These are phyloP conservation scores for Sturnus vulgaris DNA, from an alignment of 2,113 vertebrate genomes.

Conservation along the genomic window DNA sequence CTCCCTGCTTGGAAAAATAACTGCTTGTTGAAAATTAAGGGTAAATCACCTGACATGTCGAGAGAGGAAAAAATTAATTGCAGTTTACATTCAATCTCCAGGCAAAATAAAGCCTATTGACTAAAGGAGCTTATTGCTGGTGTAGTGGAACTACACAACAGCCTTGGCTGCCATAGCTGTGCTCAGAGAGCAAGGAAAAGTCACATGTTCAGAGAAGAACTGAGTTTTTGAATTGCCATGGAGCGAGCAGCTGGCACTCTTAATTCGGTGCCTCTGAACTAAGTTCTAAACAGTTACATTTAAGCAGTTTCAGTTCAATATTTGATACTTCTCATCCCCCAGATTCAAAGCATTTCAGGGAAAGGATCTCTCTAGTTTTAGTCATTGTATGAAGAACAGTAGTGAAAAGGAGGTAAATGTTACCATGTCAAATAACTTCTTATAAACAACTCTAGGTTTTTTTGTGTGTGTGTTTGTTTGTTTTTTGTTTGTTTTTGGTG, in stretches of 20 bases:
- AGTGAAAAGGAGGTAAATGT: neutral
- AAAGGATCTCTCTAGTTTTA: neutral
- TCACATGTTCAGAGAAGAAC: neutral
- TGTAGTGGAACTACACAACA: fast-evolving
- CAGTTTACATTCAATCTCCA: neutral
- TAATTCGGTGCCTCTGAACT: neutral
- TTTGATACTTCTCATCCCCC: neutral
- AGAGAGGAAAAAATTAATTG: neutral
- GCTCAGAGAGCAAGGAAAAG: fast-evolving
- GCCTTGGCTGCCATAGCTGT: neutral
- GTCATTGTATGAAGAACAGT: neutral
- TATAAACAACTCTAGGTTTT: neutral
- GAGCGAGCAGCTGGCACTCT: neutral
- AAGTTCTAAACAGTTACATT: neutral
- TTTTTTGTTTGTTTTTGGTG: no score
- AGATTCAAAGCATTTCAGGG: neutral
- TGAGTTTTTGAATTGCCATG: neutral
- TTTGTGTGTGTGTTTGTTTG: neutral
- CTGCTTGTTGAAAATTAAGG: constrained; percentile 43
- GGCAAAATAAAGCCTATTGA: neutral
- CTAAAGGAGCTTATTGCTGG: neutral
- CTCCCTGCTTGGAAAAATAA: constrained; percentile 74
- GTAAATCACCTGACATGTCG: neutral
- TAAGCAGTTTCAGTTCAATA: neutral
- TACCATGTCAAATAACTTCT: neutral